Evolutionary conservation across 2,113 vertebrate genomes (phyloP), one percentile per base, ranked within the genome.

Genomic region (Nothocercus julius): DNA sequence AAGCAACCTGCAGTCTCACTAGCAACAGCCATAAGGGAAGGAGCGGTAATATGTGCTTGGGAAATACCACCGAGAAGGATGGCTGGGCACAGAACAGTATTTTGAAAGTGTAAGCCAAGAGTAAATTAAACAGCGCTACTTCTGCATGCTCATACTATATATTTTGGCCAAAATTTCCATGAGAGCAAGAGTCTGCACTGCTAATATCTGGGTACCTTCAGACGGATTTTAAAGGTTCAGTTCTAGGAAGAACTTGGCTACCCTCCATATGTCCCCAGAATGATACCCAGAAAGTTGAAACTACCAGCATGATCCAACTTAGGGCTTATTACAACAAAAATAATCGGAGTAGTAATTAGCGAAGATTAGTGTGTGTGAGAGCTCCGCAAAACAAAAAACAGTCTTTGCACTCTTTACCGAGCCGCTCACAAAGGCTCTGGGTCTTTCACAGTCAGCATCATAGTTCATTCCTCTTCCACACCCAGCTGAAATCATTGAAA

Each of bases 91-190:
- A 63, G 51, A 87, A 69, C 16, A 40, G 16, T 66, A 36, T 89
- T 89, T 72, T 6, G 77, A 93, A 81, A 79, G n/a, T 19, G 47
- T 49, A 66, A 76, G 27, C 90, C 49, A 59, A 19, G 47, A 92
- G 44, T 82, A 82, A 82, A 76, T 91, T 56, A 62, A 92, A 85
- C 72, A 77, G 70, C 70, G 54, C 72, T 93, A 28, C 56, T 91
- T 93, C 78, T 89, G 18, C 44, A 19, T 89, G 61, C 53, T 38
- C 7, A 4, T 66, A 9, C 36, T 79, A 19, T 5, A 1, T 58
- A 69, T 72, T 92, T 89, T 84, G 84, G 47, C 74, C n/a, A 17
- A 82, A 58, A 84, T 89, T 90, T 93, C 83, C 70, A 74, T 69
- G 54, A 67, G 53, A 42, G 27, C 34, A 47, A 16, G 44, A 77